A percentile compares a stretch with the other conserved stretches of the same genome.
These are phyloP conservation scores for Crocuta crocuta DNA, from an alignment of 2,113 vertebrate genomes.

Conservation along the genomic window DNA sequence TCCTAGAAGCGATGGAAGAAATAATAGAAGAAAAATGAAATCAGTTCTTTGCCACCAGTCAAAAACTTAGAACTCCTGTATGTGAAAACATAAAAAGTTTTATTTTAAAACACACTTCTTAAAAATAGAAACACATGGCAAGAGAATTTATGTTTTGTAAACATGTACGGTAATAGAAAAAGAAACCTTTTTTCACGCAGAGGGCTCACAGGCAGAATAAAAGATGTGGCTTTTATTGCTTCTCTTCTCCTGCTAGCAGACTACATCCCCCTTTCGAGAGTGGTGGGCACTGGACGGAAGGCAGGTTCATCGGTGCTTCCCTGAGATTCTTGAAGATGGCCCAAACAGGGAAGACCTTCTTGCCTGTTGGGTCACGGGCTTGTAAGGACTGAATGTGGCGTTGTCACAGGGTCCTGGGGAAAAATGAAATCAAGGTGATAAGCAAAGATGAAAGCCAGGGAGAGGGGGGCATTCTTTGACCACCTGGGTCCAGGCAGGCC, in stretches of 20 bases:
- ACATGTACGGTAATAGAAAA: neutral
- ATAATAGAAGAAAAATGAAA: neutral
- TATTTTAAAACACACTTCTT: neutral
- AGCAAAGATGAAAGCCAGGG: neutral
- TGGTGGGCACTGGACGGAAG: too few species aligned
- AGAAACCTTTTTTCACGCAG: neutral
- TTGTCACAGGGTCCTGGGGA: neutral
- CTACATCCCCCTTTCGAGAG: neutral
- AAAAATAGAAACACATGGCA: neutral
- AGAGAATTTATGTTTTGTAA: neutral
- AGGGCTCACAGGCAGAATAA: neutral
- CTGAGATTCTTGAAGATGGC: neutral
- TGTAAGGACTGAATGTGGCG: neutral
- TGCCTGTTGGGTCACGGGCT: neutral
- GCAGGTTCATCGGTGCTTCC: neutral
- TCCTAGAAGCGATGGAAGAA: neutral
- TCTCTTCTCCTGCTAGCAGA: neutral
- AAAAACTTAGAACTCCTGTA: neutral
- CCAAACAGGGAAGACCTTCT: neutral
- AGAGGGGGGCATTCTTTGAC: neutral
- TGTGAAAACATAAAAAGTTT: neutral
- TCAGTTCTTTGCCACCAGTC: neutral
- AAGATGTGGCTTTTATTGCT: neutral
- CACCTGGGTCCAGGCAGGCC: neutral
- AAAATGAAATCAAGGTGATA: neutral